A percentile compares a stretch with the other conserved stretches of the same genome.
Evolutionary conservation across 2,797 vertebrate genomes (phyloP).

Genomic region (Oreochromis grahami): DNA sequence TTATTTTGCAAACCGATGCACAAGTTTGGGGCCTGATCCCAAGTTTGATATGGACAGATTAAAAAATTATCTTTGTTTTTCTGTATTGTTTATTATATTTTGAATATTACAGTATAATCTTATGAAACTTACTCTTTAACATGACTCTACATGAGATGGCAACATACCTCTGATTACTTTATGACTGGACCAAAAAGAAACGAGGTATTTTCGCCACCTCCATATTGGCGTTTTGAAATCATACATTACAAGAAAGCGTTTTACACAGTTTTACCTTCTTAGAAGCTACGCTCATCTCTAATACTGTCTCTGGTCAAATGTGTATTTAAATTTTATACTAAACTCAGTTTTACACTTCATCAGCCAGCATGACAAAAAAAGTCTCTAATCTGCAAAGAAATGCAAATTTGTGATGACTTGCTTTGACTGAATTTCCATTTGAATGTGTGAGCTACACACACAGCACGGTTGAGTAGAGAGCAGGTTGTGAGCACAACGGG

Average conservation of each 20-base stretch:
- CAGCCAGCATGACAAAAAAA: not conserved
- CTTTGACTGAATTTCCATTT: not conserved
- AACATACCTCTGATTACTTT: not conserved
- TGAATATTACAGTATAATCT: not conserved
- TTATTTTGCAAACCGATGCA: not conserved
- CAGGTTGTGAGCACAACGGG: not conserved
- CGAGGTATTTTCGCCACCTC: not conserved
- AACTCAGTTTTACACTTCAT: not conserved
- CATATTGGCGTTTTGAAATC: not conserved
- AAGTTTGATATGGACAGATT: not conserved
- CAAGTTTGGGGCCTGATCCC: not conserved
- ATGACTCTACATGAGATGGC: not conserved
- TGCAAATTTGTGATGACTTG: not conserved
- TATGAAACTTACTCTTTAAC: not conserved
- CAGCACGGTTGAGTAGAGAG: not conserved
- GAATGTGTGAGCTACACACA: not conserved
- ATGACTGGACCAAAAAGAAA: not conserved
- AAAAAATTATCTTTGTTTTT: not conserved
- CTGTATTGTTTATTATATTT: not conserved
- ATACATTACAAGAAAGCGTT: not conserved
- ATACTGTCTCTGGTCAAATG: not conserved
- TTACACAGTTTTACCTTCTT: not conserved
- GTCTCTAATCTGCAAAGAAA: not conserved
- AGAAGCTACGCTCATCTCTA: not conserved
- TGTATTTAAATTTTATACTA: not conserved